phyloP scores from a whole-genome alignment of 2,797 vertebrate species.

The Geotrypetes seraphini region DNA sequence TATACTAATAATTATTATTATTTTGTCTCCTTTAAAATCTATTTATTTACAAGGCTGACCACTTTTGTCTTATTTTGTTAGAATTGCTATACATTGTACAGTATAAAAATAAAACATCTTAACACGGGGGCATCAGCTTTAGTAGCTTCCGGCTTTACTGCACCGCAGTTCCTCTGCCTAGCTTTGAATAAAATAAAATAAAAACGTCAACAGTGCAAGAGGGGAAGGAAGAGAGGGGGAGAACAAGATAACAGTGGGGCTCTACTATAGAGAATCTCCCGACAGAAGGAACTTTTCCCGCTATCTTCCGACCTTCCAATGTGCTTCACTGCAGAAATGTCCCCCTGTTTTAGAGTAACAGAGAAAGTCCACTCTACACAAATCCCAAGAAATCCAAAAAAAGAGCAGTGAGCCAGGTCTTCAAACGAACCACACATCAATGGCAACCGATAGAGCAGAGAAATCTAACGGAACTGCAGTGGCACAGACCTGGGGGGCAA shows the following conservation, averaged over 20 bases:
- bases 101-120: constrained; percentile 86
- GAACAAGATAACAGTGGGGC: constrained; percentile 22
- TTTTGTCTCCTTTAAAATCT: constrained; percentile 57
- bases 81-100: constrained; percentile 83
- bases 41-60: constrained; percentile 52
- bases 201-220: constrained; percentile 74
- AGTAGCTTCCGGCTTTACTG: constrained; percentile 43
- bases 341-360: too few relatives aligned
- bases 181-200: constrained; percentile 38
- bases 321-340: too few relatives aligned
- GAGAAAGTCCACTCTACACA: too few relatives aligned
- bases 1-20: neutral
- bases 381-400: too few relatives aligned
- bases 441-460: too few relatives aligned
- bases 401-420: too few relatives aligned
- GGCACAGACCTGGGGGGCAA: too few relatives aligned
- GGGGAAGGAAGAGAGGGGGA: constrained; percentile 6
- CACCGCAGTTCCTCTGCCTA: constrained; percentile 35
- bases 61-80: constrained; percentile 47
- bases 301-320: too few relatives aligned
- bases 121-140: constrained; percentile 72
- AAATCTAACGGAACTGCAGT: too few relatives aligned
- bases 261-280: constrained; percentile 38
- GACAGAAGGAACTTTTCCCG: constrained; percentile 26
- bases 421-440: too few relatives aligned